Conservation (phyloP, 64 coral and sea anemone genomes). For the Stichodactyla helianthus region DNA sequence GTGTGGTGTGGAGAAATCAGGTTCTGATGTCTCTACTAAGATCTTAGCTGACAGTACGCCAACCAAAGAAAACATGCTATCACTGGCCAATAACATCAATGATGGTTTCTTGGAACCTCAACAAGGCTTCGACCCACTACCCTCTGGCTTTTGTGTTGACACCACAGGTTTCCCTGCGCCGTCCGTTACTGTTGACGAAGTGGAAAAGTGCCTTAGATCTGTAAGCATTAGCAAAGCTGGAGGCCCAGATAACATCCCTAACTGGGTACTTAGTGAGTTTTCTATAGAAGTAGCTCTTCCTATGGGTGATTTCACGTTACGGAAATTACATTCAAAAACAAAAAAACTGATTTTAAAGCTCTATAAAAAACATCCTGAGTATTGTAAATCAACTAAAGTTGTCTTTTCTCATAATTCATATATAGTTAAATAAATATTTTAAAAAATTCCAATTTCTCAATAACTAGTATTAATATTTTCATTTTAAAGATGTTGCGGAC, state of each 20-base stretch:
- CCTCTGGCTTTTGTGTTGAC: conserved; percentile 13
- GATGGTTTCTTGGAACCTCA: conserved; percentile 43
- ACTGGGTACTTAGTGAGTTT: conserved; percentile 49
- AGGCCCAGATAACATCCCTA: conserved; percentile 47
- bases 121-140: conserved; percentile 27
- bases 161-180: conserved; percentile 8
- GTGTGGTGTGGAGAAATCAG: conserved; percentile 37
- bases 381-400: neutral
- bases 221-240: conserved; percentile 33
- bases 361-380: neutral
- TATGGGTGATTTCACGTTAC: conserved; percentile 10
- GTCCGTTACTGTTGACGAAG: neutral
- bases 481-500: too few species aligned
- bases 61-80: conserved; percentile 36
- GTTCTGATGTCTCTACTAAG: conserved; percentile 14
- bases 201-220: conserved; percentile 6
- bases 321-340: conserved; percentile 21
- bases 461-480: too few species aligned
- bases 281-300: conserved; percentile 25
- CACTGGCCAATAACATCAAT: conserved; percentile 50
- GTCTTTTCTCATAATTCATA: too few species aligned
- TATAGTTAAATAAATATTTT: too few species aligned
- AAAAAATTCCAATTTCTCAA: too few species aligned
- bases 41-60: neutral
- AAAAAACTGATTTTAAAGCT: neutral